Evolutionary conservation across 92 coral and sea anemone genomes (phyloP).

Genomic region (Epizoanthus scotinus): DNA sequence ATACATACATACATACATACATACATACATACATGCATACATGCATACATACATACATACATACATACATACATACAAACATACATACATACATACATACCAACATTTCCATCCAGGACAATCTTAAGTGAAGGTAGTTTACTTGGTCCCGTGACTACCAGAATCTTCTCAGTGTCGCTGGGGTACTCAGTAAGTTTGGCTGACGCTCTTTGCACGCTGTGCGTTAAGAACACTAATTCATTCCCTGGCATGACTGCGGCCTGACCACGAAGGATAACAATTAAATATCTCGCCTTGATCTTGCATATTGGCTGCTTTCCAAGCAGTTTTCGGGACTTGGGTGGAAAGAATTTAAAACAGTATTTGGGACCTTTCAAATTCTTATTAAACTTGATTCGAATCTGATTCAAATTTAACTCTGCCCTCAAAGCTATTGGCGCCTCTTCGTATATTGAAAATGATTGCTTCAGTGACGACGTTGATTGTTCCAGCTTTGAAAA

Average conservation of each 20-base stretch:
- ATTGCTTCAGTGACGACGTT: neutral
- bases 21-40: no score
- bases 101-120: slow-evolving; percentile 6
- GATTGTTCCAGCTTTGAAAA: neutral
- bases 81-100: slow-evolving; percentile 3
- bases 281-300: neutral
- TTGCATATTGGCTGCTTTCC: neutral
- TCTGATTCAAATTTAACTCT: neutral
- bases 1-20: no score
- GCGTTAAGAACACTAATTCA: neutral
- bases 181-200: neutral
- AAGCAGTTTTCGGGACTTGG: neutral
- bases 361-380: neutral
- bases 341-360: neutral
- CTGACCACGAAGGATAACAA: neutral
- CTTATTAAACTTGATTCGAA: slow-evolving; percentile 1
- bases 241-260: neutral
- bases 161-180: neutral
- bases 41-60: no score
- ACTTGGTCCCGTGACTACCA: slow-evolving; percentile 5
- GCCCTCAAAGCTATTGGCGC: slow-evolving; percentile 15
- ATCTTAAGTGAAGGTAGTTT: neutral
- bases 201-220: neutral
- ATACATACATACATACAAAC: no score
- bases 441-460: neutral